Base-by-base conservation (phyloP, 1,140 invertebrate genomes). In the Caerostris extrusa region DNA sequence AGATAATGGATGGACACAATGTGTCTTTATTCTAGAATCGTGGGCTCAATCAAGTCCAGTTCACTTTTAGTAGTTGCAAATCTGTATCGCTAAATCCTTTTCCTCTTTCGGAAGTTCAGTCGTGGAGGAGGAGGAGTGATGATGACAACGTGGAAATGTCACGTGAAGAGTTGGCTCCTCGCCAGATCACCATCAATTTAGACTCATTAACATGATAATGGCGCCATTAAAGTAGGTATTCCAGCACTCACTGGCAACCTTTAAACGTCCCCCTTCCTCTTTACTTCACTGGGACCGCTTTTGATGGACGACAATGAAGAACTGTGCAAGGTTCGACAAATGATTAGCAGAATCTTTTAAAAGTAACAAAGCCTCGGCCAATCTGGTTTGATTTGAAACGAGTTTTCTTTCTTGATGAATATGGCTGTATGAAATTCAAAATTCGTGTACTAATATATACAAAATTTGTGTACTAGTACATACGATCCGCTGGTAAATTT, bases 131-230 rank as follows among this genome's bases (percentile, higher is more conserved):
- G 56, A 85, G 71, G 71, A 83, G 82, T 69, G 56, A 71, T 69
- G 92, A 81, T 93, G 92, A 88, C 85, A 93, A 93, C 92, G 92
- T 93, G 92, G 86, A 93, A 93, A 89, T 93, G 92, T 93, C 92
- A 93, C 92, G 85, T 93, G 92, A 93, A 57, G 86, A 88, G 64
- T 89, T 93, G 92, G 92, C 92, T 77, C 85, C n/a, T 67, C 92
- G 92, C 92, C 92, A 93, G 86, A 93, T 93, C 67, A 82, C 92
- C 86, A 93, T 93, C 92, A 93, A 93, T 93, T 93, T 93, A 88
- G 61, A 87, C 92, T 93, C 92, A 93, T 93, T 93, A 93, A 93
- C 92, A 93, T 93, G 85, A 93, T 93, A 93, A 93, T 93, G 92
- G 92, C 86, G 86, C 83, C 86, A 93, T 93, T 93, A 93, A 93